Evolutionary conservation across 2,888 invertebrate species (phyloP).

Genomic region (Drosophila meridiana): DNA sequence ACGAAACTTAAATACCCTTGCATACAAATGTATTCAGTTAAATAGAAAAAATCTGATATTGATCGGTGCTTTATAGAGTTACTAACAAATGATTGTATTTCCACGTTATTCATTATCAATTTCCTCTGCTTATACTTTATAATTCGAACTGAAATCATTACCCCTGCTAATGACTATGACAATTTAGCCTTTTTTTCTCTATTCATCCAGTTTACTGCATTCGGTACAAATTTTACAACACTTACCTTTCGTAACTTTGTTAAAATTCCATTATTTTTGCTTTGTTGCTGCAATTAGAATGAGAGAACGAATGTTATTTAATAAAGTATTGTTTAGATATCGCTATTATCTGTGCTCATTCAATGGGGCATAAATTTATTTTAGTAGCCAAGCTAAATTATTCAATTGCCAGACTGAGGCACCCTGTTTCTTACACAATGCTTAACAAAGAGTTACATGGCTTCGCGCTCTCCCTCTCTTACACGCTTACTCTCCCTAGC

Average conservation of each 20-base stretch:
- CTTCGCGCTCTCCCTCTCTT: conserved; percentile 29
- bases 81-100: neutral
- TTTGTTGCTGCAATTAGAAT: conserved; percentile 67
- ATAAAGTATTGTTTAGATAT: conserved; percentile 30
- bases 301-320: conserved; percentile 38
- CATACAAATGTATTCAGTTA: neutral
- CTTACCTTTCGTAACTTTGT: conserved; percentile 66
- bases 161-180: neutral
- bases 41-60: neutral
- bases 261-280: conserved; percentile 72
- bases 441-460: conserved; percentile 58
- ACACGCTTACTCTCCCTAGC: conserved; percentile 6
- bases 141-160: neutral
- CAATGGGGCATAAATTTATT: conserved; percentile 30
- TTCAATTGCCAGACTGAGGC: conserved; percentile 20
- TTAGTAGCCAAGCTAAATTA: conserved; percentile 14
- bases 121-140: neutral
- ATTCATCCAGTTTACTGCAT: neutral
- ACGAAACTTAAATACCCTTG: neutral
- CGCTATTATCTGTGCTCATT: conserved; percentile 37
- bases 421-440: conserved; percentile 62
- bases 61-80: neutral
- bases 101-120: neutral
- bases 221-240: neutral
- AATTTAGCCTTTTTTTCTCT: neutral